Evolutionary conservation across 2,113 vertebrate species (phyloP), one percentile per base, ranked within the genome.

Genomic region (Callospermophilus lateralis): DNA sequence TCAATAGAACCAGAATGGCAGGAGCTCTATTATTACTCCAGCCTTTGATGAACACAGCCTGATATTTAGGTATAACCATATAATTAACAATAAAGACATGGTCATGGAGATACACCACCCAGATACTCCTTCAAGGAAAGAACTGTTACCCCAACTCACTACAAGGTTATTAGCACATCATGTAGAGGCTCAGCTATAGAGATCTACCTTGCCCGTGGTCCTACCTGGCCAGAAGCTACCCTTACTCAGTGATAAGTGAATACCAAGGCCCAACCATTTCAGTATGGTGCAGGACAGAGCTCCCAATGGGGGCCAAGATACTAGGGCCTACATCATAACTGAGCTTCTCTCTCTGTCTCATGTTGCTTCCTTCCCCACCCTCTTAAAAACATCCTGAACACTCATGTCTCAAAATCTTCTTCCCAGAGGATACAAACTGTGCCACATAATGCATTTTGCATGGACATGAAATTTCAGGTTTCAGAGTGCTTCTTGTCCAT

Each of bases 151-250:
- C 30, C 72, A 24, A 1, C 17, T 45, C 7, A 58, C 17, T 22
- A 37, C 19, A 39, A n/a, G 26, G 20, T 53, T 67, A 22, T 19
- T 42, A 20, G 61, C 30, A 8, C 34, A 8, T 65, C 30, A 51
- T 10, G 51, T 15, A 74, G 45, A 39, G 68, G 61, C 61, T 89
- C 51, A 51, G 51, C 51, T 51, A 1, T 20, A n/a, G 53, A 48
- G 67, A 37, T 22, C 13, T 17, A 3, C n/a, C 51, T 76, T 0
- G 0, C 39, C 20, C 72, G 8, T 1, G 0, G 32, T 20, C 94
- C 32, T 87, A 61, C 26, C 70, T 53, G 45, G 28, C 26, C 79
- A 19, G n/a, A 48, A 12, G 17, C 4, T 20, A 8, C 39, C 48
- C 4, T 55, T 34, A 51, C 51, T 32, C 39, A 32, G 24, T 12